Evolutionary conservation across 1,140 invertebrate species (phyloP).

Genomic region (Penaeus chinensis): DNA sequence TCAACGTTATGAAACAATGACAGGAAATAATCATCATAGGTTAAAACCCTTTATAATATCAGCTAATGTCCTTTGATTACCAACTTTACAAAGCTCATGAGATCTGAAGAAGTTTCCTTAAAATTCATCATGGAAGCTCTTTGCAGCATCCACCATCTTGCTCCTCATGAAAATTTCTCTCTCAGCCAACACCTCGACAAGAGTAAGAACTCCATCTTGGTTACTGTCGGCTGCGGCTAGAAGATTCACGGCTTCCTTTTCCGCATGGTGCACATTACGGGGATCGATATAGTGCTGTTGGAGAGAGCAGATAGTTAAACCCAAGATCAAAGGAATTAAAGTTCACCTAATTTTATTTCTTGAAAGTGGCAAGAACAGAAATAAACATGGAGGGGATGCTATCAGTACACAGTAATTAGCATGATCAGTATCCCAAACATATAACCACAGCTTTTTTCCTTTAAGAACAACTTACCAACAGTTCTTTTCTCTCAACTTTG

Average conservation of each 20-base stretch:
- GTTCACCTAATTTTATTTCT: neutral
- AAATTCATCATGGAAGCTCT: slow-evolving; percentile 55
- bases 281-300: slow-evolving; percentile 48
- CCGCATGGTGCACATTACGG: slow-evolving; percentile 45
- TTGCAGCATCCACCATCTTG: slow-evolving; percentile 57
- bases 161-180: slow-evolving; percentile 40
- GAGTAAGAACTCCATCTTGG: slow-evolving; percentile 42
- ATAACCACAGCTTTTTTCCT: neutral
- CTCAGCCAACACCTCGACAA: slow-evolving; percentile 32
- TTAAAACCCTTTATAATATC: too few species aligned
- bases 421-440: too few species aligned
- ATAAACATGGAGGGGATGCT: too few species aligned
- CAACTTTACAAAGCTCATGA: too few species aligned
- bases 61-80: too few species aligned
- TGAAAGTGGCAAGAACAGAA: neutral
- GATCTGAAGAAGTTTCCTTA: neutral
- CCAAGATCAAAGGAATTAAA: neutral
- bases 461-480: slow-evolving; percentile 35
- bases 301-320: neutral
- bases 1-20: too few species aligned
- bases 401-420: too few species aligned
- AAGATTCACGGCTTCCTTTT: slow-evolving; percentile 48
- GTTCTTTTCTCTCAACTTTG: slow-evolving; percentile 32
- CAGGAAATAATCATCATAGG: too few species aligned
- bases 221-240: slow-evolving; percentile 31